Evolutionary conservation across 2,113 vertebrate species (phyloP), one percentile per base, ranked within the genome.

Genomic region (Chloropsis cyanopogon): DNA sequence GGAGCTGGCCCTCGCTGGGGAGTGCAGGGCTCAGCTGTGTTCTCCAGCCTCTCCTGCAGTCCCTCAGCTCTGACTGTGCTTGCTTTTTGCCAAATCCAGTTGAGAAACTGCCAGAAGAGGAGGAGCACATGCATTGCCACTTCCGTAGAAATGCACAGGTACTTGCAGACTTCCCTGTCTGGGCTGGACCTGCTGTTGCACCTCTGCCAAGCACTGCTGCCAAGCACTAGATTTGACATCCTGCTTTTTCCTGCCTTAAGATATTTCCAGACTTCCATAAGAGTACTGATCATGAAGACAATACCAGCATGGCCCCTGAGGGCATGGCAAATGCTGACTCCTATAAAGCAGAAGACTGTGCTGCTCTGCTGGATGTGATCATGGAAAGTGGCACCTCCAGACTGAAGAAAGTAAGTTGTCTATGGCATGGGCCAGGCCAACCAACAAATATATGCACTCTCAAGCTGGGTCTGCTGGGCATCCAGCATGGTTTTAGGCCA

Each of bases 371-470:
- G 8, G 22, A 65, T 57, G 1, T 11, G 12, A 50, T 44, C 10
- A 28, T 7, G 10, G 26, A 7, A 65, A 50, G 16, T 16, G 5
- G 22, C 26, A 57, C 14, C 3, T 33, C 31, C 37, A 23, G 7
- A 37, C 1, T 11, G 10, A 42, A 42, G 12, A 26, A 26, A 22
- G 44, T 80, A 44, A 42, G 25, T 33, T 9, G 3, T 12, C 19
- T 15, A 18, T 4, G 14, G 31, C 18, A 80, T 57, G 12, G 12
- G 22, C 9, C 15, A 10, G 18, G 22, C 8, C 12, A 41, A 35
- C 1, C 1, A 37, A 8, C 6, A 64, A 37, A 65, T 5, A 2
- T 26, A 2, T 19, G 26, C 31, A 7, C 22, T 14, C 7, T 15
- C 7, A 42, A 23, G 8, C 14, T 37, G 6, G 4, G 8, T 42